Evolutionary conservation across 2,113 vertebrate genomes (phyloP).

Genomic region (Felis chaus): DNA sequence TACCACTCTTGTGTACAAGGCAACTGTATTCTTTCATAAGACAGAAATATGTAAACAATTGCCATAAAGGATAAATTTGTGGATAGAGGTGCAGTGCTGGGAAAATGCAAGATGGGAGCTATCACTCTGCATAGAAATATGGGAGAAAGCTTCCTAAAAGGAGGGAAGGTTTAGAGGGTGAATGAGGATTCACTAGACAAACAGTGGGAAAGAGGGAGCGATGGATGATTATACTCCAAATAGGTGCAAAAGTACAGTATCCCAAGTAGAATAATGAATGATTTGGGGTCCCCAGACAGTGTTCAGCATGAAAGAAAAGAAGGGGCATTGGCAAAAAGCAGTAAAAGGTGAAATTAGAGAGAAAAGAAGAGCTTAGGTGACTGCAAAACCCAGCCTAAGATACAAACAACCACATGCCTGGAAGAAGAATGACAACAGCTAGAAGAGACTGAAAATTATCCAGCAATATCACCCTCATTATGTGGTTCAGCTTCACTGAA

Average conservation of each 20-base stretch:
- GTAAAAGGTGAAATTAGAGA: background rate
- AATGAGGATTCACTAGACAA: background rate
- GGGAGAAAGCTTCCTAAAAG: background rate
- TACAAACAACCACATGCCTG: background rate
- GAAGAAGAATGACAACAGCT: background rate
- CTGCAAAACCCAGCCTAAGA: background rate
- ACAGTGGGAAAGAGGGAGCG: background rate
- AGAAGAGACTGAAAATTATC: background rate
- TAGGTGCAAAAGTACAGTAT: background rate
- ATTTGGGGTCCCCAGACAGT: background rate
- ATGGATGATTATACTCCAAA: background rate
- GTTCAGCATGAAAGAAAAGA: background rate
- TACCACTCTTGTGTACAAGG: background rate
- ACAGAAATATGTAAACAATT: background rate
- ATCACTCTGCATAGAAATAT: background rate
- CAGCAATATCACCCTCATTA: background rate
- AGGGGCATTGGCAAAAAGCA: background rate
- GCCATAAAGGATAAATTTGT: background rate
- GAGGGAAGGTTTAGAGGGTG: background rate
- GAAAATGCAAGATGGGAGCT: background rate
- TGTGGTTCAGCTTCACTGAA: background rate
- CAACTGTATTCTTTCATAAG: background rate
- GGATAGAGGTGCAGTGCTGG: background rate
- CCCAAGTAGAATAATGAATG: background rate
- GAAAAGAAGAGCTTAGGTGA: background rate